These are phyloP conservation scores for Uria lomvia DNA, from an alignment of 2,113 vertebrate genomes.

Conservation along the genomic window DNA sequence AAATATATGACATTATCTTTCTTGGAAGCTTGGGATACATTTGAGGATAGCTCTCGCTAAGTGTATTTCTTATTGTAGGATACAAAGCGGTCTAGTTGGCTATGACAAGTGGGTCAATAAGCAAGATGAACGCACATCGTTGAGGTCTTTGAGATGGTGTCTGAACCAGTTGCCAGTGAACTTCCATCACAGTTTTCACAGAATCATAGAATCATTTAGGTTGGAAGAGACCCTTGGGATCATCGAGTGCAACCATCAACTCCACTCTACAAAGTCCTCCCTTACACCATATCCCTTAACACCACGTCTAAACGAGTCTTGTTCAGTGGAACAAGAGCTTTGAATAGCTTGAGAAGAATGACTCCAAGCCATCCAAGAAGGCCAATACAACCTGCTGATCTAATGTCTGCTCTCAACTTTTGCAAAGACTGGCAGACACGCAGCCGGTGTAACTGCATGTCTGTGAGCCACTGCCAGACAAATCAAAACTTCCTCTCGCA, in stretches of 20 bases:
- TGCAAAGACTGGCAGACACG: accelerated
- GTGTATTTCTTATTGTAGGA: not conserved
- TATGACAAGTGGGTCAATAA: not conserved
- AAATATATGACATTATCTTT: not conserved
- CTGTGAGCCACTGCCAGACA: not conserved
- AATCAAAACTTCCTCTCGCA: not conserved
- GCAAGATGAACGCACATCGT: not conserved
- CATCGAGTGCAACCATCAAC: too few relatives aligned
- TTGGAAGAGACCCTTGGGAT: too few relatives aligned
- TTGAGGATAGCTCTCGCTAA: not conserved
- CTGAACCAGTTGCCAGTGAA: not conserved
- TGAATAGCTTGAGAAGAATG: not conserved
- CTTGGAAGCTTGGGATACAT: not conserved
- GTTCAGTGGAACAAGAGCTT: not conserved
- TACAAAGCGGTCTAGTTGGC: not conserved
- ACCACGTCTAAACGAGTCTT: too few relatives aligned
- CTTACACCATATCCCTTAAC: too few relatives aligned
- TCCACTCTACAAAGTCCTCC: too few relatives aligned
- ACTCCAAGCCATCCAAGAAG: not conserved
- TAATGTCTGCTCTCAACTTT: accelerated
- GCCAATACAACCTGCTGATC: not conserved
- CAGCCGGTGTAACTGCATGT: not conserved
- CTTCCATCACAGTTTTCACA: not conserved
- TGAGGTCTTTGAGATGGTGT: not conserved
- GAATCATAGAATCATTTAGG: too few relatives aligned